Evolutionary conservation across 30 jellyfish, hydroid and myxozoan genomes (phyloP), one percentile per base, ranked within the genome.

Genomic region (Aurelia sp.): DNA sequence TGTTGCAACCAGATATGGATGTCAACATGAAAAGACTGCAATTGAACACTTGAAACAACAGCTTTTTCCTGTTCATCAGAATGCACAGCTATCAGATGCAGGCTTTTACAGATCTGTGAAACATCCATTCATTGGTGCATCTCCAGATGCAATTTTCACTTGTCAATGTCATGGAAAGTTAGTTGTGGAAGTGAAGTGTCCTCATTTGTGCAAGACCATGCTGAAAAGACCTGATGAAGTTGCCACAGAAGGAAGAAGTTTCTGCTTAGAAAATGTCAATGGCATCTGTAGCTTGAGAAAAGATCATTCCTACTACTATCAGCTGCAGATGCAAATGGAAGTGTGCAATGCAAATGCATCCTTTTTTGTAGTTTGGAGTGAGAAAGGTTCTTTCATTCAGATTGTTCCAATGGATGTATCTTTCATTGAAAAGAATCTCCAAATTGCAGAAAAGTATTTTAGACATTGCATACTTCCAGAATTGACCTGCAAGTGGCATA

Each of bases 141-240:
- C 85, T 20, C 67, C 85, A 17, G 85, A 73, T 73, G 9, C 85
- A 37, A n/a, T 73, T 8, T 27, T 50, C 18, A 15, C 74, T 8
- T 73, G 72, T 21, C 47, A 33, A 4, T 48, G 85, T 55, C 71
- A 51, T 73, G 85, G 72, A 21, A 57, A 44, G 20, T 73, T 73
- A 4, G 16, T 55, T 18, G 61, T 73, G 21, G 85, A 73, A 33
- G 61, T 73, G 7, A 73, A 73, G 78, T 73, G 85, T 51, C 85
- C 85, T 57, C 27, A 57, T 15, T 19, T 16, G 66, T 57, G 66
- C 66, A 57, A 57, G 66, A 57, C 22, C 3, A 57, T 13, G 22
- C 19, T 3, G 22, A 57, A 57, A 57, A 57, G 22, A 57, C 66
- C 66, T 3, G 11, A 13, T 16, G 66, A 57, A 57, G 19, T 57